phyloP scores from a whole-genome alignment of 2,113 vertebrate species.

The Probosciger aterrimus region DNA sequence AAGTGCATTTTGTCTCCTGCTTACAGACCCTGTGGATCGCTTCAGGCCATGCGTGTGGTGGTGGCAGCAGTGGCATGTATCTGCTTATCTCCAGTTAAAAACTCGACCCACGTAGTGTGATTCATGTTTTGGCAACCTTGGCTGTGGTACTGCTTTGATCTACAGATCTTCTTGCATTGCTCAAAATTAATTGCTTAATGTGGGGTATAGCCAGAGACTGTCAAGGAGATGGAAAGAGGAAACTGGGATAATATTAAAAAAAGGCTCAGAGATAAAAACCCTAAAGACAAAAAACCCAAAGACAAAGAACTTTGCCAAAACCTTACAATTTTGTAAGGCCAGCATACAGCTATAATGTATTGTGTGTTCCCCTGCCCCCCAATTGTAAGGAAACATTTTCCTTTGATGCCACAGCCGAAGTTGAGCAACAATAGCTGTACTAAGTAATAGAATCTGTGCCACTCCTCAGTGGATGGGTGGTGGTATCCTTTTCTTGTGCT shows the following conservation, averaged over 20 bases:
- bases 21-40: background rate
- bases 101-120: background rate
- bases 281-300: fast-evolving
- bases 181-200: background rate
- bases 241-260: background rate
- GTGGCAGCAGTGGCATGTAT: fast-evolving
- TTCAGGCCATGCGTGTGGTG: background rate
- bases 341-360: background rate
- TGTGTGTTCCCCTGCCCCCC: background rate
- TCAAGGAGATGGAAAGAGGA: background rate
- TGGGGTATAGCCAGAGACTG: background rate
- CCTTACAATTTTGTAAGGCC: background rate
- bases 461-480: slow-evolving; percentile 29
- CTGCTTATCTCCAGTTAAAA: background rate
- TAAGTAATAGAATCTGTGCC: slow-evolving; percentile 34
- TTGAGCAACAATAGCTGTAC: slow-evolving; percentile 42
- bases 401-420: slow-evolving; percentile 8
- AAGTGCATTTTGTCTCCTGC: background rate
- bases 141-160: background rate
- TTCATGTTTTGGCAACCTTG: background rate
- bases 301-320: background rate
- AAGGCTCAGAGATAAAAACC: background rate
- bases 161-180: background rate
- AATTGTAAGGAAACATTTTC: background rate
- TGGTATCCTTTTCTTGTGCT: slow-evolving; percentile 6